phyloP scores from a whole-genome alignment of 30 jellyfish, hydroid and myxozoan species.

The Aurelia aurita region DNA sequence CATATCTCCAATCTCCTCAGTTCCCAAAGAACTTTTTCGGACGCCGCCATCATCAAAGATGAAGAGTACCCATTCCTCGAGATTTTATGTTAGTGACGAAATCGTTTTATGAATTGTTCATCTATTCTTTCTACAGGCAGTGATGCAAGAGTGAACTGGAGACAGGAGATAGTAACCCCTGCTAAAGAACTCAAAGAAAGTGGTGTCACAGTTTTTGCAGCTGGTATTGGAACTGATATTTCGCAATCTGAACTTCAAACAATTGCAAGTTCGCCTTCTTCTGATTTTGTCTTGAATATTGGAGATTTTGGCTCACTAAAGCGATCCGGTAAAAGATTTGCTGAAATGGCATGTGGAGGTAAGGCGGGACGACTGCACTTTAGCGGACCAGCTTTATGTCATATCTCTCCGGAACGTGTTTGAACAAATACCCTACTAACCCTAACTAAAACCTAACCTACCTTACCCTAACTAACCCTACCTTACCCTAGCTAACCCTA shows the following conservation, averaged over 20 bases:
- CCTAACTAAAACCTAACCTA: too few relatives aligned
- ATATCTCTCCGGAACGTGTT: too few relatives aligned
- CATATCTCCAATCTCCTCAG: too few relatives aligned
- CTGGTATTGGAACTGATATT: slow-evolving; percentile 4
- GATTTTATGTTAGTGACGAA: not conserved
- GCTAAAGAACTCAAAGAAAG: slow-evolving; percentile 9
- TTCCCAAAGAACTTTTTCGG: too few relatives aligned
- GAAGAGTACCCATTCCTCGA: too few relatives aligned
- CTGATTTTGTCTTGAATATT: slow-evolving; percentile 4
- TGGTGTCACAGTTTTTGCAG: slow-evolving; percentile 26
- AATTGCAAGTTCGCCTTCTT: slow-evolving; percentile 21
- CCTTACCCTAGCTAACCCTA: too few relatives aligned
- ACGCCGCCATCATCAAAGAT: too few relatives aligned
- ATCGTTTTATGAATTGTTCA: not conserved
- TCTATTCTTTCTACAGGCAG: slow-evolving; percentile 2
- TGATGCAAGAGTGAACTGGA: slow-evolving; percentile 40
- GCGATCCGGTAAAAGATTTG: slow-evolving; percentile 12
- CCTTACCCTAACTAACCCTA: too few relatives aligned
- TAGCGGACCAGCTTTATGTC: too few relatives aligned
- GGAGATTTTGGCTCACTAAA: slow-evolving; percentile 3
- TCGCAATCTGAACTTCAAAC: slow-evolving; percentile 20
- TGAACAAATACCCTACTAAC: too few relatives aligned
- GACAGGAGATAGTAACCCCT: not conserved
- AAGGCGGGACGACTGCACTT: not conserved
- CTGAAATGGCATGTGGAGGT: slow-evolving; percentile 50